Conservation (phyloP, 2,888 invertebrate species). For the Zygaena filipendulae region DNA sequence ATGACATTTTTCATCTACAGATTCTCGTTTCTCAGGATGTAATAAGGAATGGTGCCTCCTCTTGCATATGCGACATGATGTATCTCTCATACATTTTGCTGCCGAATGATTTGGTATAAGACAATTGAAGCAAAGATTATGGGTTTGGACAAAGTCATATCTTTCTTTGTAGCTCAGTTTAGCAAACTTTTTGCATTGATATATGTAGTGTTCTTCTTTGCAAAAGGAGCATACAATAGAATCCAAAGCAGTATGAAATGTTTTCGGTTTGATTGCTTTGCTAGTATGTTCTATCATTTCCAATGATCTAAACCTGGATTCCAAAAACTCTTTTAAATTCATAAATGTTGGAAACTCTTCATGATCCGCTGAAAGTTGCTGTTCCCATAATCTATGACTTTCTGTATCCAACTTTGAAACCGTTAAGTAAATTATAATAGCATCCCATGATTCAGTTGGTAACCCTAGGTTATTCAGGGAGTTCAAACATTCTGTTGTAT, state of each 20-base stretch:
- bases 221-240: slow-evolving; percentile 9
- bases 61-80: slow-evolving; percentile 6
- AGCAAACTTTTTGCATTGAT: slow-evolving; percentile 11
- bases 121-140: slow-evolving; percentile 12
- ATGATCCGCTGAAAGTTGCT: slow-evolving; percentile 13
- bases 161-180: slow-evolving; percentile 3
- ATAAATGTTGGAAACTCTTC: slow-evolving; percentile 11
- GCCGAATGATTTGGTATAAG: slow-evolving; percentile 11
- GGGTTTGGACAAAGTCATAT: slow-evolving; percentile 1
- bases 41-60: slow-evolving; percentile 14
- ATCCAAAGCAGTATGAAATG: background rate
- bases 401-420: slow-evolving; percentile 18
- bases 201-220: slow-evolving; percentile 9
- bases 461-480: slow-evolving; percentile 6
- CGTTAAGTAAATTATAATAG: slow-evolving; percentile 6
- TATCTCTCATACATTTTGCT: slow-evolving; percentile 9
- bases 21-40: slow-evolving; percentile 7
- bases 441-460: slow-evolving; percentile 7
- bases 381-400: slow-evolving; percentile 11
- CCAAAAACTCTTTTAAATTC: slow-evolving; percentile 15
- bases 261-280: background rate
- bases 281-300: slow-evolving; percentile 13
- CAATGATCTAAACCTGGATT: slow-evolving; percentile 18
- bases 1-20: slow-evolving; percentile 2
- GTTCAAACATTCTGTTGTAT: slow-evolving; percentile 7